Conservation (phyloP, 2,797 vertebrate species). For the Eospalax fontanierii region DNA sequence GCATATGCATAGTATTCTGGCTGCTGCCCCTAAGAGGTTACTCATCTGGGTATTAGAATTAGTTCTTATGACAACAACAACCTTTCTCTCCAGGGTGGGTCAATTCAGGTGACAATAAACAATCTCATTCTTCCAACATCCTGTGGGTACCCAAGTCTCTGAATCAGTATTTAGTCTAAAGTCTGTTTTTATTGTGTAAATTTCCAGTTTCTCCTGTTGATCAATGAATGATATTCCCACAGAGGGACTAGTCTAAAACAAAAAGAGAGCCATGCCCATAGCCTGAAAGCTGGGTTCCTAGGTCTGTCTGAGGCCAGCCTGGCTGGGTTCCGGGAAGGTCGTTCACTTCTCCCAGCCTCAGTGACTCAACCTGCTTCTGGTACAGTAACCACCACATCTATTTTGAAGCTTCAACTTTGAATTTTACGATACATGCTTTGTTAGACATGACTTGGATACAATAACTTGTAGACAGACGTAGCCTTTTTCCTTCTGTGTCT, state of each 20-base stretch:
- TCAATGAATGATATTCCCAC: neutral
- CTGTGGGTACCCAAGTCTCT: rapidly evolving
- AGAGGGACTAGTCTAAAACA: neutral
- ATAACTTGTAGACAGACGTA: neutral
- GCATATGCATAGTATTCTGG: neutral
- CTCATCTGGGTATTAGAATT: neutral
- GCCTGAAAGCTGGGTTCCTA: neutral
- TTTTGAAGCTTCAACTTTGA: neutral
- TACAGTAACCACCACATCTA: neutral
- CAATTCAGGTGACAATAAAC: neutral
- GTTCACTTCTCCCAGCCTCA: neutral
- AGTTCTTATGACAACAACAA: neutral
- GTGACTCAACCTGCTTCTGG: neutral
- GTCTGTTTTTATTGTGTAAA: neutral
- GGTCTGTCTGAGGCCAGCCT: neutral
- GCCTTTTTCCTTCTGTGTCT: neutral
- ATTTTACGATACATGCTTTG: neutral
- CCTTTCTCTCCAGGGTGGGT: rapidly evolving
- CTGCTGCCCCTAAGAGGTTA: neutral
- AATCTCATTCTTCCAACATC: neutral
- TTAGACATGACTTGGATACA: neutral
- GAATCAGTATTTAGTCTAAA: neutral
- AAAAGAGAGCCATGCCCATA: neutral
- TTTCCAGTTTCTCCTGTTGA: neutral
- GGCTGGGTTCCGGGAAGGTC: neutral